Conservation (phyloP, 1,140 invertebrate species). For the Watersipora subatra region DNA sequence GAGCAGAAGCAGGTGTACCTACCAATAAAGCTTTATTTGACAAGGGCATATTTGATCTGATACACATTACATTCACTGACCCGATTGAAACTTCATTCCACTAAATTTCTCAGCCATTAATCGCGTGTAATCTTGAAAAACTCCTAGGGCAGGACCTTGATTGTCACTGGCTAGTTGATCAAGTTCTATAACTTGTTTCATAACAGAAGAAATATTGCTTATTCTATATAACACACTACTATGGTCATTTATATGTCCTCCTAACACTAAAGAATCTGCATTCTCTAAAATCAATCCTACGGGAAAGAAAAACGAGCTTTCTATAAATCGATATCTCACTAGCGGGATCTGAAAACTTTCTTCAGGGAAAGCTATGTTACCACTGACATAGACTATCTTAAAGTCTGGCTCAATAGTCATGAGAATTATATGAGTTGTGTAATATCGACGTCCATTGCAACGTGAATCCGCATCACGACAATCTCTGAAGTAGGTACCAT, state of each 20-base stretch:
- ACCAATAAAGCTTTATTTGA: no score
- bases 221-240: conserved; percentile 12
- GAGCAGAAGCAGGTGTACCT: no score
- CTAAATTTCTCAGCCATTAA: not conserved
- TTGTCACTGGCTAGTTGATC: no score
- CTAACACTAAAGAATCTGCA: conserved; percentile 10
- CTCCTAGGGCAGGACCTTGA: not conserved
- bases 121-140: not conserved
- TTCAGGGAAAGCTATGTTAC: conserved; percentile 9
- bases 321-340: conserved; percentile 11
- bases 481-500: conserved; percentile 13
- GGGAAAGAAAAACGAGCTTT: conserved; percentile 14
- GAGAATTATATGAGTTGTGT: conserved; percentile 14
- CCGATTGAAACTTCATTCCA: conserved; percentile 7
- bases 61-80: not conserved
- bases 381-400: conserved; percentile 13
- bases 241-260: conserved; percentile 15
- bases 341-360: conserved; percentile 10
- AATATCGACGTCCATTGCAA: conserved; percentile 7
- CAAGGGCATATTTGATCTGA: no score
- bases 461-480: not conserved
- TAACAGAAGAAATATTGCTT: not conserved
- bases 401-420: conserved; percentile 9
- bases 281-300: conserved; percentile 12
- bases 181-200: not conserved